A percentile compares a stretch with the other conserved stretches of the same genome.
Evolutionary conservation across 2,888 invertebrate genomes (phyloP).

Genomic region (Drosophila melanosoma): DNA sequence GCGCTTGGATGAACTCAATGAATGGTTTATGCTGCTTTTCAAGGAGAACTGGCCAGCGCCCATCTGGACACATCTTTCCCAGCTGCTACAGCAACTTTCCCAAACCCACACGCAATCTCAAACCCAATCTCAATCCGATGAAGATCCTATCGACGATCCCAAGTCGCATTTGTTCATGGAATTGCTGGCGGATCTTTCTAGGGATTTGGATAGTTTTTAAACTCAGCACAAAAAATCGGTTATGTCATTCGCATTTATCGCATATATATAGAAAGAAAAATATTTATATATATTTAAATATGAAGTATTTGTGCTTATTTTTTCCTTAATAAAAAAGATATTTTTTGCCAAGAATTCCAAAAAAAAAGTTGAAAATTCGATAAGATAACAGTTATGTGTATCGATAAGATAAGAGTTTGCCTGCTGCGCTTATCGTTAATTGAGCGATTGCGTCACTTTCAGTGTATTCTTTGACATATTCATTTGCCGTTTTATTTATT

Average conservation of each 20-base stretch:
- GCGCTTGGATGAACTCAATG: conserved; percentile 87
- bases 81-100: conserved; percentile 72
- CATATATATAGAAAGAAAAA: not conserved
- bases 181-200: conserved; percentile 83
- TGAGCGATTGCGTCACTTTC: conserved; percentile 46
- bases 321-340: conserved; percentile 47
- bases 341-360: conserved; percentile 51
- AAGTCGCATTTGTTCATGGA: conserved; percentile 84
- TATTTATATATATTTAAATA: conserved; percentile 8
- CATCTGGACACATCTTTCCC: conserved; percentile 73
- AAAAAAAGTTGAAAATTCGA: conserved; percentile 9
- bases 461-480: conserved; percentile 26
- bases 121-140: not conserved
- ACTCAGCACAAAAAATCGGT: conserved; percentile 6
- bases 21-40: conserved; percentile 89
- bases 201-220: conserved; percentile 82
- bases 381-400: conserved; percentile 46
- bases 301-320: not conserved
- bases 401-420: conserved; percentile 27
- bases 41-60: conserved; percentile 88
- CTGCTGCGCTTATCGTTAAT: conserved; percentile 41
- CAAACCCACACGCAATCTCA: conserved; percentile 5
- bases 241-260: conserved; percentile 47
- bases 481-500: conserved; percentile 7
- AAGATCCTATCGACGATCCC: conserved; percentile 63